Evolutionary conservation across 2,888 invertebrate genomes (phyloP).

Genomic region (Pristionchus mayeri): DNA sequence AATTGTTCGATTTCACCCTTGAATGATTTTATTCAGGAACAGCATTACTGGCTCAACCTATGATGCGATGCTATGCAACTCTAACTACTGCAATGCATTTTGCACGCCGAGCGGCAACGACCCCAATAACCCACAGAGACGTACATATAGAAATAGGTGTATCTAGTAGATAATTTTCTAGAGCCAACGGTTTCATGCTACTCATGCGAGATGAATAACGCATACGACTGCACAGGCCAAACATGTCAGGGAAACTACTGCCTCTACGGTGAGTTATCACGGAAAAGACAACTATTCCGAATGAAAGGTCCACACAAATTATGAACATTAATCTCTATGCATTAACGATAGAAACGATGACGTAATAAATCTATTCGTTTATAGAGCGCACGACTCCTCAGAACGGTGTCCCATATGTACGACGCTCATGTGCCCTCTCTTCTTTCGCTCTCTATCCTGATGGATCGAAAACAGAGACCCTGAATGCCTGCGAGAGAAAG

Average conservation of each 20-base stretch:
- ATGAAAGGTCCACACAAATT: not conserved
- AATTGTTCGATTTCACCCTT: not conserved
- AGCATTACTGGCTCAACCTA: conserved; percentile 15
- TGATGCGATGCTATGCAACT: conserved; percentile 14
- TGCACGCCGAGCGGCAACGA: conserved; percentile 13
- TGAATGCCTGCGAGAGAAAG: conserved; percentile 44
- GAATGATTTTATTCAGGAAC: not conserved
- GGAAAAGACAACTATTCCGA: not conserved
- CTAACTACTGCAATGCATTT: conserved; percentile 48
- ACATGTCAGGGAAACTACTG: conserved; percentile 41
- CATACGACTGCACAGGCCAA: conserved; percentile 25
- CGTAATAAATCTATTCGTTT: not conserved
- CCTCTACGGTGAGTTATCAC: conserved; percentile 29
- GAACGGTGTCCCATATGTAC: conserved; percentile 4
- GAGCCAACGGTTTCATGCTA: conserved; percentile 30
- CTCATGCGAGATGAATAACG: conserved; percentile 36
- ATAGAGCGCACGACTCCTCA: conserved; percentile 20
- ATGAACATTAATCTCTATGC: not conserved
- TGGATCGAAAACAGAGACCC: not conserved
- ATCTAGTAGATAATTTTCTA: not conserved
- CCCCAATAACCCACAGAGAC: not conserved
- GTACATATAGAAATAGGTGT: not conserved
- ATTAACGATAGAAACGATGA: not conserved
- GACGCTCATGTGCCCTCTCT: not conserved
- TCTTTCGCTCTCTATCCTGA: conserved; percentile 10